A percentile compares a stretch with the other conserved stretches of the same genome.
These are phyloP conservation scores for Otis tarda DNA, from an alignment of 2,113 vertebrate species.

Conservation along the genomic window DNA sequence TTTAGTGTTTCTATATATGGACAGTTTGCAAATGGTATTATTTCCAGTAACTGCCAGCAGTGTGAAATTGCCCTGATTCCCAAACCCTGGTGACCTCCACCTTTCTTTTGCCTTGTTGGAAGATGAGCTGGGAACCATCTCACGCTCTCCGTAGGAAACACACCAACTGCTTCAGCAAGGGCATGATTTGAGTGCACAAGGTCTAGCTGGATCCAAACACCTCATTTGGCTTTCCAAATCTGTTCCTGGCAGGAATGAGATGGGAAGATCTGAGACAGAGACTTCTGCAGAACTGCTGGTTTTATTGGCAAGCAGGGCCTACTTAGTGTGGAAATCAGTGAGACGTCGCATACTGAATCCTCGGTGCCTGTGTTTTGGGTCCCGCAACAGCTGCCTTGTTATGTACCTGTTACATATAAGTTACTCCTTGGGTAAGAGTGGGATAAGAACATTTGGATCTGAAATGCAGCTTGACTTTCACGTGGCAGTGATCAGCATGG, in stretches of 20 bases:
- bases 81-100: neutral
- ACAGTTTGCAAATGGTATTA: neutral
- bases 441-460: neutral
- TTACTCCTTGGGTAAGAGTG: neutral
- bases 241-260: neutral
- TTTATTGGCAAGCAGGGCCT: neutral
- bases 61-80: neutral
- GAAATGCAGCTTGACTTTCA: neutral
- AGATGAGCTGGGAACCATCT: neutral
- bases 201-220: neutral
- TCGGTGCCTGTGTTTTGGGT: fast-evolving
- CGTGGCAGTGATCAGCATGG: neutral
- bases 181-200: fast-evolving
- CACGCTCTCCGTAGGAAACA: fast-evolving
- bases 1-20: fast-evolving
- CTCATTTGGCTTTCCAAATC: neutral
- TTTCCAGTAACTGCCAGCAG: neutral
- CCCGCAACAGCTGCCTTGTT: neutral
- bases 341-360: neutral
- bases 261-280: fast-evolving
- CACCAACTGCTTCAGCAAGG: neutral
- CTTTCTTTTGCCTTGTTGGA: neutral
- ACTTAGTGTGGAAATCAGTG: neutral
- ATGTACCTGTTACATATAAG: fast-evolving
- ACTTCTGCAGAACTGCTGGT: neutral